Percentiles rank a stretch among this genome's conserved stretches.
Evolutionary conservation across 2,113 vertebrate genomes (phyloP).

Genomic region (Deroptyus accipitrinus): DNA sequence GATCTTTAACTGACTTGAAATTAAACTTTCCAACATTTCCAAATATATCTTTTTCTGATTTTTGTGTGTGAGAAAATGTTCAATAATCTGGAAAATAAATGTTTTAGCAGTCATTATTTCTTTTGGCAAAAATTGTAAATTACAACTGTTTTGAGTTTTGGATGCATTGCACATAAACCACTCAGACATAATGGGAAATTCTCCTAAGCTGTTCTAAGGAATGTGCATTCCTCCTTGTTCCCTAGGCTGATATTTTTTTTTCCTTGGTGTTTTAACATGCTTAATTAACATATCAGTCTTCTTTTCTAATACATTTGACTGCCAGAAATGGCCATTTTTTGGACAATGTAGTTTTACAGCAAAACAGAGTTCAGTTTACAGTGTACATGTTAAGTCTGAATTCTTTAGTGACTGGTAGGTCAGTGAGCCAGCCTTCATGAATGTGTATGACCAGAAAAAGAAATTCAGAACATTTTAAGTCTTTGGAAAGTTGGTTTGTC

Average conservation of each 20-base stretch:
- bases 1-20: not conserved
- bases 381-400: not conserved
- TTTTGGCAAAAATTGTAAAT: not conserved
- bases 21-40: not conserved
- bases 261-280: not conserved
- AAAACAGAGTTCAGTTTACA: not conserved
- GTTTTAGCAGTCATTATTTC: not conserved
- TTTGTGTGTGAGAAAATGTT: not conserved
- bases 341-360: not conserved
- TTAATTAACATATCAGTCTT: not conserved
- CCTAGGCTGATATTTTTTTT: not conserved
- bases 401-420: not conserved
- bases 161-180: not conserved
- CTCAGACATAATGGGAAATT: not conserved
- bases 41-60: not conserved
- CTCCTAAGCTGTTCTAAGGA: not conserved
- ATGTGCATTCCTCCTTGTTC: not conserved
- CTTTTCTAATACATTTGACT: not conserved
- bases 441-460: not conserved
- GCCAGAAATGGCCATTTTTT: not conserved
- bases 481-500: not conserved
- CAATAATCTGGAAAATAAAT: not conserved
- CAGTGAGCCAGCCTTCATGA: not conserved
- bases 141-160: not conserved
- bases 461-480: not conserved